These are phyloP conservation scores for Felis catus DNA, from an alignment of 2,113 vertebrate species.

Conservation along the genomic window F.catus_Fca126_mat1.0 CM031412.1:177823001-177823500, in stretches of 20 bases:
- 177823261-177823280: constrained; percentile 24
- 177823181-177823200: neutral
- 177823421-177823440: neutral
- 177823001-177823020: neutral
- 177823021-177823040: neutral
- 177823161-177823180: neutral
- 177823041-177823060: neutral
- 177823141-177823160: neutral
- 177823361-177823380: neutral
- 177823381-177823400: neutral
- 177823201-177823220: neutral
- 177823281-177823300: neutral
- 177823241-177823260: neutral
- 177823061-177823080: neutral
- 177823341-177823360: neutral
- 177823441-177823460: neutral
- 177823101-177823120: neutral
- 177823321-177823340: neutral
- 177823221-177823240: neutral
- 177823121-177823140: neutral
- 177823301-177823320: neutral
- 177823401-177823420: neutral
- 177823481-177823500: neutral
- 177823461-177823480: neutral
- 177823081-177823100: neutral